phyloP scores from a whole-genome alignment of 2,113 vertebrate genomes.

The Pedionomus torquatus region DNA sequence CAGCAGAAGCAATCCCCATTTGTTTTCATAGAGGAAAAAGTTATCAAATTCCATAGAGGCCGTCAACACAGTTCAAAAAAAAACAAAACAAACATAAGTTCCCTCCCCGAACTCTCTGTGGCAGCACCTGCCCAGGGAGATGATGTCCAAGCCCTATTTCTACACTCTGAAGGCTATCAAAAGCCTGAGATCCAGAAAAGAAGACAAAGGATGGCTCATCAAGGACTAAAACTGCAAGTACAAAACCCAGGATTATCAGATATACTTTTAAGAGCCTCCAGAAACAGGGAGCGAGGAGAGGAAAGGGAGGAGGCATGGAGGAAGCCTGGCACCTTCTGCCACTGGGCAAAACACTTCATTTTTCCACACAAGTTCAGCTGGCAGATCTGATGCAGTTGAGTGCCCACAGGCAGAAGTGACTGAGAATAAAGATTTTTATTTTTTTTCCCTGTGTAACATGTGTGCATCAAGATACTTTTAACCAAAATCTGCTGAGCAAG shows the following conservation, averaged over 20 bases:
- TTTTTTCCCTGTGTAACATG: neutral
- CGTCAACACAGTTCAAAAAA: neutral
- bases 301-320: neutral
- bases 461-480: neutral
- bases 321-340: neutral
- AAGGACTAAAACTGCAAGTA: neutral
- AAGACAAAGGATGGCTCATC: neutral
- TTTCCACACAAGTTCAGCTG: neutral
- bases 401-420: neutral
- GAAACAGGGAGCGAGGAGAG: neutral
- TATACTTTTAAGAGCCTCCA: neutral
- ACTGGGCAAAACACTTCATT: neutral
- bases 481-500: conserved; percentile 10
- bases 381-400: neutral
- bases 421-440: neutral
- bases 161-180: neutral
- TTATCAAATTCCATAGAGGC: neutral
- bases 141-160: fast-evolving
- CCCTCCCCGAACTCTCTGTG: fast-evolving
- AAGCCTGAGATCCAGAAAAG: neutral
- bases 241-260: neutral
- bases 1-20: fast-evolving
- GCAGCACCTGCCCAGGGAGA: neutral
- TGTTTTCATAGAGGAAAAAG: fast-evolving
- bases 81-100: too few relatives aligned